Evolutionary conservation across 2,113 vertebrate genomes (phyloP), one percentile per base, ranked within the genome.

Genomic region (Balaeniceps rex): DNA sequence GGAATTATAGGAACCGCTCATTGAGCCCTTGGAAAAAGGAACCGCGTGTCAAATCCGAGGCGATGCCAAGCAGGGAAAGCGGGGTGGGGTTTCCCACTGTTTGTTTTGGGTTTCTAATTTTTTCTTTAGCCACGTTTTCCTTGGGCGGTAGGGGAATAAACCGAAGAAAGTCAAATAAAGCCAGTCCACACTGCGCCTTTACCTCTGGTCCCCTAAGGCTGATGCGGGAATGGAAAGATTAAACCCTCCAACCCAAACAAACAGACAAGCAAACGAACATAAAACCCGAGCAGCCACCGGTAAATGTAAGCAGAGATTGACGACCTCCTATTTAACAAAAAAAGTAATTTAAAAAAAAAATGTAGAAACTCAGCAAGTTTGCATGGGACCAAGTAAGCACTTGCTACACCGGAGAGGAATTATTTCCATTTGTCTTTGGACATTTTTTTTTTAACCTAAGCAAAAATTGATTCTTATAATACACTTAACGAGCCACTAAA

Each of bases 121-220:
- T 42, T 70, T 9, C 72, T 26, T 15, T 6, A 28, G 63, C 1
- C 1, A 46, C 88, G 33, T 94, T 93, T 88, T 69, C 63, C 40
- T 57, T 7, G 52, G 38, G 57, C 0, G 2, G 34, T 7, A 26
- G 9, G 44, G n/a, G 68, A 81, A 40, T 42, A 36, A 89, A 63
- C 4, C 4, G 4, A 42, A 40, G 28, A 15, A 63, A 84, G 31
- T 21, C 33, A 42, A 87, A 76, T 46, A 22, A 52, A 71, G 6
- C 10, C 36, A 18, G 31, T 15, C 36, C 28, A 0, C 4, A 4
- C 47, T 0, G 12, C 5, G 6, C 4, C 13, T 38, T 14, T 6
- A 2, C 24, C 21, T 14, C 47, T 34, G n/a, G 2, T 74, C 11
- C 80, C 11, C 34, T 12, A 18, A 42, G 26, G 31, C 7, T 29